Evolutionary conservation across 2,113 vertebrate genomes (phyloP).

Genomic region (Catharus bicknelli): DNA sequence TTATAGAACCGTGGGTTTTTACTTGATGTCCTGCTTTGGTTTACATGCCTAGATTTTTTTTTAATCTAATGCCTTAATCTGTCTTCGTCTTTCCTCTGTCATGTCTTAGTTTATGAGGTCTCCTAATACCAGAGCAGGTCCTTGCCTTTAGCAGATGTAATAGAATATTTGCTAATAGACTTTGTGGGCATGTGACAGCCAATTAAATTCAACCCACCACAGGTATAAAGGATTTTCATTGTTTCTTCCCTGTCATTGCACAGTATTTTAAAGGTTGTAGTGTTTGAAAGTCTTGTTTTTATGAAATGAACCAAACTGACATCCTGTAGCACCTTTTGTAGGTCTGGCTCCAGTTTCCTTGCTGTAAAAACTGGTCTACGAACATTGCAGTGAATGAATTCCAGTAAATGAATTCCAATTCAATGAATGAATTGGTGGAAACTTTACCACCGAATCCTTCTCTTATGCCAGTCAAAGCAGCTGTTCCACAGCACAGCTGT

Average conservation of each 20-base stretch:
- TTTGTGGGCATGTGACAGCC: background rate
- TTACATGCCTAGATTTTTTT: background rate
- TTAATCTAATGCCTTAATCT: background rate
- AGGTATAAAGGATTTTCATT: background rate
- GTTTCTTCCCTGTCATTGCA: background rate
- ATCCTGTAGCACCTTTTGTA: background rate
- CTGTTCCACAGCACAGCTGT: background rate
- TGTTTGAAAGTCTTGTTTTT: background rate
- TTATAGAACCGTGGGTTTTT: background rate
- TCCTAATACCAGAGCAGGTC: background rate
- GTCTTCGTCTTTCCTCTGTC: background rate
- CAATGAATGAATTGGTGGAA: too few species aligned
- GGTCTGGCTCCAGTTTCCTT: background rate
- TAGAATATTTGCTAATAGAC: background rate
- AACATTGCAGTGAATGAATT: background rate
- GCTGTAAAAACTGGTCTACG: background rate
- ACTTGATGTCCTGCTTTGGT: background rate
- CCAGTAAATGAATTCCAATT: background rate
- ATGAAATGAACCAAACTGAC: accelerated
- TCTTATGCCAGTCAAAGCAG: background rate
- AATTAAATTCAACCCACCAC: background rate
- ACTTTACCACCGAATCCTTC: background rate
- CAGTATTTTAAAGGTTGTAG: background rate
- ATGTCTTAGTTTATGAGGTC: background rate
- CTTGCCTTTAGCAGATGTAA: background rate